Base-by-base conservation (phyloP, 2,888 invertebrate genomes). In the Peribatodes rhomboidaria region DNA sequence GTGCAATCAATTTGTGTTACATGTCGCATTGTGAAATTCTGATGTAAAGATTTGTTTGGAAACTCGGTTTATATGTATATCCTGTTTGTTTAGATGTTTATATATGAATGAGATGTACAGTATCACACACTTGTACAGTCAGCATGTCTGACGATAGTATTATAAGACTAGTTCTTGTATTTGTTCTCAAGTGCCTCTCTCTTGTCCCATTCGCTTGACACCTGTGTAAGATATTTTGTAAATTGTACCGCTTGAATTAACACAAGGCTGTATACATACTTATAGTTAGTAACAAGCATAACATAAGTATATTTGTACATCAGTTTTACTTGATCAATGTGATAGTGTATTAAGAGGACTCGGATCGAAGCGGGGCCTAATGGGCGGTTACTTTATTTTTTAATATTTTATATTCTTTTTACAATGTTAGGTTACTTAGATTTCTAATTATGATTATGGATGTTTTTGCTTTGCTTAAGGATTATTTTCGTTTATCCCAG, bases 131-230 rank as follows among this genome's bases (percentile, higher is more conserved):
- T 70, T 88, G 89, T 88, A 87, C 86, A 88, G 87, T 85, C 67
- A 65, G 69, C 71, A 73, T 80, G 39, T 64, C 53, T 81, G 76
- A 66, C 59, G 63, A 83, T 86, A 83, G 79, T 85, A 84, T 81
- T 80, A 77, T 88, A 87, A 81, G 80, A 66, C 73, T 82, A 78
- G 78, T 79, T 81, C 75, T 80, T 79, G 80, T 77, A 79, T 88
- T 81, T 87, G 85, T 90, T 90, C 83, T 88, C 77, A 92, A 92
- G 92, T 92, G 92, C 92, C 92, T 92, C 87, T 85, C 84, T 85
- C 84, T 83, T 82, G 81, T 88, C 87, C 86, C 82, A 73, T 87
- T 86, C 78, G 87, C 85, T 86, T 52, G 49, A 86, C 82, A 79
- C 83, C 83, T 74, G 65, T 91, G 90, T 92, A 90, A 88, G 82